Evolutionary conservation across 2,888 invertebrate species (phyloP).

Genomic region (Synanthedon tipuliformis): DNA sequence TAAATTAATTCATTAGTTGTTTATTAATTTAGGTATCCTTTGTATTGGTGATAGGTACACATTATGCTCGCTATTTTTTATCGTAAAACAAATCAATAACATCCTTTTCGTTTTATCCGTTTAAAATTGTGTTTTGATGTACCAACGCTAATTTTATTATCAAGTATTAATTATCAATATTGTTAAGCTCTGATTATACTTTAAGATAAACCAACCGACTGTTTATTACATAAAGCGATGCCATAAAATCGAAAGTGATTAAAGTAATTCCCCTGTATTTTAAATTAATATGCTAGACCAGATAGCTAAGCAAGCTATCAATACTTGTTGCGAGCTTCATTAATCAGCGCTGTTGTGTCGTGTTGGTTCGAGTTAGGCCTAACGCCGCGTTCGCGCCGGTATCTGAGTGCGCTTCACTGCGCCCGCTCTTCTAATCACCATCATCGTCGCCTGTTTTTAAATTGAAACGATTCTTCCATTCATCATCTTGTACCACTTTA

Average conservation of each 20-base stretch:
- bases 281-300: conserved; percentile 2
- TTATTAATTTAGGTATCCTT: conserved; percentile 18
- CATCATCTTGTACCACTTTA: conserved; percentile 52
- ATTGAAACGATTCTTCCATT: conserved; percentile 62
- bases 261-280: neutral
- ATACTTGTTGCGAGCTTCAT: conserved; percentile 41
- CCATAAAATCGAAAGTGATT: neutral
- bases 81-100: neutral
- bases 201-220: neutral
- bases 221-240: neutral
- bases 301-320: conserved; percentile 40
- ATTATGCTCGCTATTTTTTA: neutral
- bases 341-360: conserved; percentile 42
- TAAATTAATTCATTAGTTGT: conserved; percentile 41
- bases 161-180: neutral
- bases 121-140: too few species aligned
- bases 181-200: neutral
- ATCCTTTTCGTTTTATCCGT: too few species aligned
- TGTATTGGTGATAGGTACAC: conserved; percentile 6
- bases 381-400: conserved; percentile 42
- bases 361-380: conserved; percentile 56
- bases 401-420: conserved; percentile 38
- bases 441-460: conserved; percentile 50
- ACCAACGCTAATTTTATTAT: too few species aligned
- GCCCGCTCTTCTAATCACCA: conserved; percentile 42